Evolutionary conservation across 1,140 invertebrate species (phyloP), one percentile per base, ranked within the genome.

Genomic region (Tetramorium alpestre): DNA sequence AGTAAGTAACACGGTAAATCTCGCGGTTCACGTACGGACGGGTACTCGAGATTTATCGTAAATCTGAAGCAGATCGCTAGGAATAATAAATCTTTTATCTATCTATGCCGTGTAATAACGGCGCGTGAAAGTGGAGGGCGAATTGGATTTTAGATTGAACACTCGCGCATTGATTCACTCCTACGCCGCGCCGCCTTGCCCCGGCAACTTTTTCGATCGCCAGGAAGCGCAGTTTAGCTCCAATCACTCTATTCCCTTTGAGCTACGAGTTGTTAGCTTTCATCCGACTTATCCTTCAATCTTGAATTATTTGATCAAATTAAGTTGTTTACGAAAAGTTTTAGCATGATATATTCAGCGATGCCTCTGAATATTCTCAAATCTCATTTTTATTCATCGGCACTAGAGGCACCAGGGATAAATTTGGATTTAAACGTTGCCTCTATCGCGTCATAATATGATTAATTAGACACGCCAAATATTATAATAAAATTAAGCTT

Each of bases 81-180:
- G 62, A 60, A 73, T 84, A 84, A 73, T 84, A 75, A 75, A 84
- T 84, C 44, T 84, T 75, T 54, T 70, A 70, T 62, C 47, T 56
- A n/a, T 70, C 78, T 38, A 84, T 49, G 18, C 60, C 47, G 47
- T 41, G 44, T 62, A 75, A 84, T 62, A 84, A 84, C 41, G 56
- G 28, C 56, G 44, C 6, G 38, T 62, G 54, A 56, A 25, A 75
- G 54, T 25, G 25, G 18, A 22, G 28, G 28, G 44, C 10, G 67
- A 82, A 82, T 73, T 82, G 69, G 69, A 84, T 84, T 84, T 84
- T 84, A 84, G 44, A 84, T 84, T 84, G 80, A 60, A 84, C 67
- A 38, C 67, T 73, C 41, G 69, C 28, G 22, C 67, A 54, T 84
- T 84, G 69, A 73, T 75, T 75, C 69, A 60, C 33, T 60, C 70